phyloP scores from a whole-genome alignment of 37 sponge, comb jelly and placozoan genomes.

The Ephydatia muelleri region DNA sequence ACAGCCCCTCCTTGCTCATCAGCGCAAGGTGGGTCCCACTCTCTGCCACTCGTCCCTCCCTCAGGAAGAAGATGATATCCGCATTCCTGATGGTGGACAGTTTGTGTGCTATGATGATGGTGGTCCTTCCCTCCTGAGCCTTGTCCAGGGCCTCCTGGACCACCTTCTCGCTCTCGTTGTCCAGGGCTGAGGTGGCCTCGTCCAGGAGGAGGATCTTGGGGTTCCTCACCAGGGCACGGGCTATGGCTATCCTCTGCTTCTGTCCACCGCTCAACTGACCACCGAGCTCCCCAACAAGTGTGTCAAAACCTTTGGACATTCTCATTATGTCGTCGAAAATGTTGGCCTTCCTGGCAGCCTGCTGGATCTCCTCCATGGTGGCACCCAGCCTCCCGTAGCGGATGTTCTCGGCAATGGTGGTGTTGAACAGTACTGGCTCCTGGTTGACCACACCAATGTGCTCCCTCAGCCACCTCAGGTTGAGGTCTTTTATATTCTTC shows the following conservation, averaged over 20 bases:
- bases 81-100: conserved; percentile 66
- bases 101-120: conserved; percentile 64
- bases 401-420: conserved; percentile 87
- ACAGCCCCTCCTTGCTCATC: conserved; percentile 57
- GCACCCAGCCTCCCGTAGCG: conserved; percentile 54
- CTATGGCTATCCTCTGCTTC: conserved; percentile 68
- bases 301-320: conserved; percentile 45
- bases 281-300: conserved; percentile 58
- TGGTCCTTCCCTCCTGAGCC: conserved; percentile 70
- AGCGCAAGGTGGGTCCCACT: conserved; percentile 57
- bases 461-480: conserved; percentile 63
- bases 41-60: conserved; percentile 48
- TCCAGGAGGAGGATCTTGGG: conserved; percentile 68
- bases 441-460: conserved; percentile 84
- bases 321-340: conserved; percentile 44
- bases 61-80: conserved; percentile 29
- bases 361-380: conserved; percentile 49
- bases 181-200: conserved; percentile 67
- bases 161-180: conserved; percentile 56
- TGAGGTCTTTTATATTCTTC: conserved; percentile 47
- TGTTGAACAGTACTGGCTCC: conserved; percentile 88
- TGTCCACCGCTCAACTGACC: conserved; percentile 67
- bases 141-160: conserved; percentile 71
- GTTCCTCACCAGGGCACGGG: conserved; percentile 61
- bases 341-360: conserved; percentile 61